Conservation (phyloP, 2,113 vertebrate genomes). For the Myxocyprinus asiaticus region DNA sequence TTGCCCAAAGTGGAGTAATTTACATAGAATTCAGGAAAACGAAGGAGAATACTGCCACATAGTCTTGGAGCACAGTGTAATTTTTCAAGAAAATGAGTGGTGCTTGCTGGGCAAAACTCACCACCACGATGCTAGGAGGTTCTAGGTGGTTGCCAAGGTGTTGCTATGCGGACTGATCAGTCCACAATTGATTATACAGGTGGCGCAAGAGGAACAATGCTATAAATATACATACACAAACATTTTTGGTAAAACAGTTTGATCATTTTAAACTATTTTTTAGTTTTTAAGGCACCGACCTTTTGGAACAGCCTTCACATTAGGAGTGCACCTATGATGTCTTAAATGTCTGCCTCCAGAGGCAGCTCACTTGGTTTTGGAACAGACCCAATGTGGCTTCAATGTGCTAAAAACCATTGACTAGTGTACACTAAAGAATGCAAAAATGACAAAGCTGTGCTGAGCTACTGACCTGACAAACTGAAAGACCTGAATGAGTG, state of each 20-base stretch:
- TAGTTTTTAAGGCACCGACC: too few relatives aligned
- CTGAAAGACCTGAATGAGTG: neutral
- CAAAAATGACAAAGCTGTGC: neutral
- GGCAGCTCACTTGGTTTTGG: too few relatives aligned
- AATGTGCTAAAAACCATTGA: neutral
- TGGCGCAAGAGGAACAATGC: too few relatives aligned
- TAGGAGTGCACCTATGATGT: too few relatives aligned
- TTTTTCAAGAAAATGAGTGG: neutral
- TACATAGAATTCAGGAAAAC: slow-evolving; percentile 7
- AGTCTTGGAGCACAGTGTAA: neutral
- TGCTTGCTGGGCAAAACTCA: neutral
- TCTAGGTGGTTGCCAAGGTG: neutral
- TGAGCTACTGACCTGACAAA: neutral
- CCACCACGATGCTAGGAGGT: neutral
- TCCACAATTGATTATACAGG: too few relatives aligned
- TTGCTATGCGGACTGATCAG: neutral
- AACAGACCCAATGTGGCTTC: too few relatives aligned
- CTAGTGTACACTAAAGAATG: neutral
- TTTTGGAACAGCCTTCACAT: too few relatives aligned
- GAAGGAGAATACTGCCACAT: neutral
- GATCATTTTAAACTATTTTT: too few relatives aligned
- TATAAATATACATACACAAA: too few relatives aligned
- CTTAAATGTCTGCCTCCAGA: too few relatives aligned
- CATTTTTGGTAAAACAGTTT: too few relatives aligned
- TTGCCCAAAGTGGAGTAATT: neutral